Evolutionary conservation across 2,113 vertebrate species (phyloP).

Genomic region (Ondatra zibethicus): DNA sequence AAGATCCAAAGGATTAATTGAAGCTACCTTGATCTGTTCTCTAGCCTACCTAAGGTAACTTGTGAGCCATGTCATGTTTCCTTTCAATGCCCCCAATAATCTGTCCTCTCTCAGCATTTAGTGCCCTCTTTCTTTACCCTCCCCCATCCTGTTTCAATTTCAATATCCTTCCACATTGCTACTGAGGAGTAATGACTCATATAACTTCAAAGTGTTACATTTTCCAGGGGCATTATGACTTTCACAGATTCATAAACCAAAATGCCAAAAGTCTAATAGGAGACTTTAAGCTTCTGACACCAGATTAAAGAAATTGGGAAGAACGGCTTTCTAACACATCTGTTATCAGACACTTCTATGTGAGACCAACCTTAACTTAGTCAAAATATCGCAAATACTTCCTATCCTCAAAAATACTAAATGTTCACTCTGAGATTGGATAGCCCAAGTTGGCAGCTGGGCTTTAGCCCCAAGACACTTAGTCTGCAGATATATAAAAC

Average conservation of each 20-base stretch:
- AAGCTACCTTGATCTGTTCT: neutral
- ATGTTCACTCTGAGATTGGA: neutral
- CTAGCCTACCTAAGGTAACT: neutral
- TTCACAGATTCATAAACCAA: conserved; percentile 32
- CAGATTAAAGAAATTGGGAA: neutral
- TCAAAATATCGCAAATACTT: conserved; percentile 46
- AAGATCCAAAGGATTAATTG: neutral
- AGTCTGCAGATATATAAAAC: conserved; percentile 21
- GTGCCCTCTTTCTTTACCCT: neutral
- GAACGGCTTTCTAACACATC: neutral
- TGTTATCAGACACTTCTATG: neutral
- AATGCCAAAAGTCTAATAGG: neutral
- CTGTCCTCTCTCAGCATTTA: neutral
- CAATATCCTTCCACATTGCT: neutral
- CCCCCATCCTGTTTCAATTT: neutral
- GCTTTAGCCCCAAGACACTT: neutral
- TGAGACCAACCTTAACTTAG: neutral
- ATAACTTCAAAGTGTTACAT: neutral
- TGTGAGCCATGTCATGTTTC: neutral
- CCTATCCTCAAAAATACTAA: neutral
- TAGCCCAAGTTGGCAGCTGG: neutral
- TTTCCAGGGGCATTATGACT: neutral
- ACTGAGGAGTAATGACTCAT: neutral
- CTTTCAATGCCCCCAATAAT: neutral
- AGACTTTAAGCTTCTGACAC: conserved; percentile 17